Base-by-base conservation (phyloP, 2,888 invertebrate species). In the Platycheirus albimanus region DNA sequence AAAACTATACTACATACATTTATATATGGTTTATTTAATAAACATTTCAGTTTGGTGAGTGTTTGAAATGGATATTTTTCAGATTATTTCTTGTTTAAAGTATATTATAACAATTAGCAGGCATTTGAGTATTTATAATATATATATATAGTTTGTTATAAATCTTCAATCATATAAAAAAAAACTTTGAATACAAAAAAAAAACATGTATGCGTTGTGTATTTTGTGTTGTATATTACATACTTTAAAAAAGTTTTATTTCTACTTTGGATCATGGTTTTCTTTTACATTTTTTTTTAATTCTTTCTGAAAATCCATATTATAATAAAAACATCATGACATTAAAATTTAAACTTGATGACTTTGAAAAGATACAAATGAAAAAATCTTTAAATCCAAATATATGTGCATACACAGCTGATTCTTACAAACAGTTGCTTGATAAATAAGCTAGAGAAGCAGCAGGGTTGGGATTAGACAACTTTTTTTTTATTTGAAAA, bases 111-210 rank as follows among this genome's bases (percentile, higher is more conserved):
- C 66, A 84, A 85, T 86, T 86, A 86, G 85, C 85, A 77, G 85
- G 83, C 85, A 85, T 85, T 85, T 85, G 85, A 86, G 80, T 85
- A 85, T 85, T 85, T 84, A 85, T 85, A 86, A 75, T 58, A 78
- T 63, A 72, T 81, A 71, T 83, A 72, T 84, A 84, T 81, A 81
- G 85, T 85, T 85, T 85, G 85, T 85, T 58, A 85, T 74, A 76
- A 81, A 85, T 76, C 67, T 84, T 85, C 85, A 75, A 84, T 76
- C 70, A 79, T 79, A 81, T 81, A 77, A 84, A 84, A 70, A 77
- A 84, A 84, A 70, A 80, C 79, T 85, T 85, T 85, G 79, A 85
- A 85, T 85, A 85, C 85, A 83, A 85, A 79, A 61, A 61, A n/a
- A n/a, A n/a, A n/a, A n/a, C n/a, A 45, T 79, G 61, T 78, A 47